These are phyloP conservation scores for Acanthurus leucopareius DNA, from an alignment of 2,797 vertebrate genomes.

Conservation along the genomic window DNA sequence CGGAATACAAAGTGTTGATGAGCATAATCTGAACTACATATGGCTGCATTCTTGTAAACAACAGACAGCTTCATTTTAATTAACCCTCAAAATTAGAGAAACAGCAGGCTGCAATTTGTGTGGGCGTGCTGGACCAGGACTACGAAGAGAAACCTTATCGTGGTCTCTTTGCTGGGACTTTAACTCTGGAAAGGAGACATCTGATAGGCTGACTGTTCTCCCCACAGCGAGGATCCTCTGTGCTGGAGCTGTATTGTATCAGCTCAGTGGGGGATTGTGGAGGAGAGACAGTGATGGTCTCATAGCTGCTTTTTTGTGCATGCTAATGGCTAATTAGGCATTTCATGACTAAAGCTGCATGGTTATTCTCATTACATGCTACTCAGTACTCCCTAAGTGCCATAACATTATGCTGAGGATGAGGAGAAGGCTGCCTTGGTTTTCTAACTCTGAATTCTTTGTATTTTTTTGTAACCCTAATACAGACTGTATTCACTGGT, in stretches of 20 bases:
- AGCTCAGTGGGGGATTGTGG: slow-evolving; percentile 59
- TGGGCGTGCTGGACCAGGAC: slow-evolving; percentile 39
- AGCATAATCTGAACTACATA: slow-evolving; percentile 74
- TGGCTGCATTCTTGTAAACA: slow-evolving; percentile 76
- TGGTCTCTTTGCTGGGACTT: slow-evolving; percentile 52
- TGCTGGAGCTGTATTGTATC: slow-evolving; percentile 45
- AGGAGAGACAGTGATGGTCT: slow-evolving; percentile 60
- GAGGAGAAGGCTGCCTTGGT: slow-evolving; percentile 11
- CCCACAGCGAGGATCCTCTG: slow-evolving; percentile 39
- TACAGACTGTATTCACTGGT: slow-evolving; percentile 13
- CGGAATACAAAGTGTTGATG: slow-evolving; percentile 43
- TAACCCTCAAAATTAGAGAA: slow-evolving; percentile 81
- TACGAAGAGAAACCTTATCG: slow-evolving; percentile 49
- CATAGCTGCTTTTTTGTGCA: slow-evolving; percentile 65
- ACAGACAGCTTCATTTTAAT: slow-evolving; percentile 83
- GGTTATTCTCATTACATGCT: slow-evolving; percentile 73
- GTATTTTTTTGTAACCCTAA: slow-evolving; percentile 17
- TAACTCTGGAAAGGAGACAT: slow-evolving; percentile 53
- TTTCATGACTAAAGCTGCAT: slow-evolving; percentile 69
- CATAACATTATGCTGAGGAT: slow-evolving; percentile 41
- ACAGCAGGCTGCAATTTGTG: slow-evolving; percentile 54
- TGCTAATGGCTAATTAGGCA: slow-evolving; percentile 78
- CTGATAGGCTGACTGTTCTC: slow-evolving; percentile 62
- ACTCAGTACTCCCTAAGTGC: slow-evolving; percentile 71
- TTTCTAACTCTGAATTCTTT: slow-evolving; percentile 36